These are phyloP conservation scores for Pomacea canaliculata DNA, from an alignment of 2,888 invertebrate genomes.

Conservation along the genomic window DNA sequence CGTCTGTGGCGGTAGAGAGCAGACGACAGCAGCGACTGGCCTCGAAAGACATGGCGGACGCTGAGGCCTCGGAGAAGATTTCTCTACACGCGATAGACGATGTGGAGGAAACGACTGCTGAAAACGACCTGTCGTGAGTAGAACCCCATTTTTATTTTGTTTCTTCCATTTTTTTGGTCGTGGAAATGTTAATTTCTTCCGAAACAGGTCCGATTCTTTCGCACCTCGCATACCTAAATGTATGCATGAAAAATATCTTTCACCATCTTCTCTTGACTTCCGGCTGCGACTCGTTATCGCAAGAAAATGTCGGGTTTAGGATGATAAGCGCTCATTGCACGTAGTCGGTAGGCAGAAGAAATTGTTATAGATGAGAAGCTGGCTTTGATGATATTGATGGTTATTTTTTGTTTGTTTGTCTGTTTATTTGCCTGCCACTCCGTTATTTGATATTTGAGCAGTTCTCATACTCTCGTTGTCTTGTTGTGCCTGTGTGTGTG, in stretches of 20 bases:
- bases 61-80: slow-evolving; percentile 21
- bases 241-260: no score
- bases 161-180: no score
- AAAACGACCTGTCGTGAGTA: slow-evolving; percentile 16
- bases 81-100: slow-evolving; percentile 18
- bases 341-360: no score
- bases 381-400: neutral
- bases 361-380: no score
- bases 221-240: no score
- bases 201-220: no score
- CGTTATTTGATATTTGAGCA: no score
- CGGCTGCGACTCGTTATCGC: neutral
- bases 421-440: neutral
- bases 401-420: neutral
- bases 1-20: slow-evolving; percentile 1
- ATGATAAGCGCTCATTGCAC: no score
- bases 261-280: neutral
- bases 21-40: slow-evolving; percentile 13
- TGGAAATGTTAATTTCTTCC: no score
- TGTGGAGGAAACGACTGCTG: slow-evolving; percentile 6
- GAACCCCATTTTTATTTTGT: neutral
- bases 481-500: neutral
- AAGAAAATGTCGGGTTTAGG: no score
- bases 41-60: slow-evolving; percentile 22
- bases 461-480: neutral